Base-by-base conservation (phyloP, 1,140 invertebrate genomes). In the Parapsyche elsis region DNA sequence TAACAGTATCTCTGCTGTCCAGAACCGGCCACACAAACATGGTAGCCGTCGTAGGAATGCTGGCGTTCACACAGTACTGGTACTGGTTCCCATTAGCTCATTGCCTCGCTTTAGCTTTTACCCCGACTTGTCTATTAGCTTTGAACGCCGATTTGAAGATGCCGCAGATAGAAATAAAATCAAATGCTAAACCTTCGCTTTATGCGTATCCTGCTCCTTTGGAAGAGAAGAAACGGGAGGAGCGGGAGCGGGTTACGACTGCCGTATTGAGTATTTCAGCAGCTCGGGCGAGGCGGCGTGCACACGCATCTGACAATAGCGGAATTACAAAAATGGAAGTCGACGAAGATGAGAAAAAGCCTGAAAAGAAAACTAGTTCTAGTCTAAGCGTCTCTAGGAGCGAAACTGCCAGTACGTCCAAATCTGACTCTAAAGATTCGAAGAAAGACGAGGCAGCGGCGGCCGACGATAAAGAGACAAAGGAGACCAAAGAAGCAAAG, bases 11-110 rank as follows among this genome's bases (percentile, higher is more conserved):
- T 0, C 89, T 99, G 9, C 96, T 98, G 85, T 99, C 98, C 5
- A 92, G 98, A 46, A 99, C 97, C 53, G 98, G 98, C 0, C 98
- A 99, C 87, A 98, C 96, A 67, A 98, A 99, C 87, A 96, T 99
- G 93, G 90, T 97, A 70, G 96, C 97, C 1, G 97, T 99, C 2
- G 98, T 99, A 0, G 99, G 99, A n/a, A 95, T 98, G 87, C 87
- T 99, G 57, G 95, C 99, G 0, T 99, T 99, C 87, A 98, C 97
- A 0, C 98, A 99, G 86, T 99, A 99, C 87, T 99, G 99, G 99
- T 99, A 99, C 87, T 99, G 99, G 99, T 99, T 99, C 92, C 98
- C 99, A 0, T 89, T 99, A 70, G 94, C 97, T 0, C 97, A 99
- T 86, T 99, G 98, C 84, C 88, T 99, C 57, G 97, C 97, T 1